These are phyloP conservation scores for Catocala sponsa DNA, from an alignment of 2,888 invertebrate species.

Conservation along the genomic window DNA sequence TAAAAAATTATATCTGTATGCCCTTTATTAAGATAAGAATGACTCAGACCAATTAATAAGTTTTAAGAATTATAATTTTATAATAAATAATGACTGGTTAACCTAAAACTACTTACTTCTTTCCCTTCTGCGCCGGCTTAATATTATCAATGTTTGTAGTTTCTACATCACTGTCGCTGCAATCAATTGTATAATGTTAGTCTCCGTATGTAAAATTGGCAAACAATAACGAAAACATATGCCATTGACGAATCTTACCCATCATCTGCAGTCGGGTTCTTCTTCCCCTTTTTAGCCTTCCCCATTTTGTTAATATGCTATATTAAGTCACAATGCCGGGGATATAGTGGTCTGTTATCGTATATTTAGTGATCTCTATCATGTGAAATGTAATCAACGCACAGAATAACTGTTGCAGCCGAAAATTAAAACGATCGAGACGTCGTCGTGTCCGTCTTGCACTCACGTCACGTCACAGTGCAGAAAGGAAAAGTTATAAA, in stretches of 20 bases:
- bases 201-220: conserved; percentile 38
- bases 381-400: conserved; percentile 82
- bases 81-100: conserved; percentile 52
- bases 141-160: conserved; percentile 76
- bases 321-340: conserved; percentile 82
- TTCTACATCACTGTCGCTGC: conserved; percentile 90
- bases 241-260: conserved; percentile 87
- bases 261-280: conserved; percentile 92
- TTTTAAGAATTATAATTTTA: conserved; percentile 17
- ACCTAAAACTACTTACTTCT: conserved; percentile 83
- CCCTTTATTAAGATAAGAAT: neutral
- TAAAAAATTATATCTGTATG: too few relatives aligned
- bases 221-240: conserved; percentile 65
- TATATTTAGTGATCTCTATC: conserved; percentile 81
- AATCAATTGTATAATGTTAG: conserved; percentile 59
- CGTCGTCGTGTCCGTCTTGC: conserved; percentile 76
- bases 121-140: conserved; percentile 77
- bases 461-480: conserved; percentile 48
- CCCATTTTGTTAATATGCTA: conserved; percentile 87
- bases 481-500: conserved; percentile 29
- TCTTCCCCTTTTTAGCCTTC: conserved; percentile 94
- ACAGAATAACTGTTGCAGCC: conserved; percentile 70
- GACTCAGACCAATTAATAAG: neutral
- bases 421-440: conserved; percentile 64
- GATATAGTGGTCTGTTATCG: conserved; percentile 70